Base-by-base conservation (phyloP, 2,888 invertebrate species). In the Amiota minor region DNA sequence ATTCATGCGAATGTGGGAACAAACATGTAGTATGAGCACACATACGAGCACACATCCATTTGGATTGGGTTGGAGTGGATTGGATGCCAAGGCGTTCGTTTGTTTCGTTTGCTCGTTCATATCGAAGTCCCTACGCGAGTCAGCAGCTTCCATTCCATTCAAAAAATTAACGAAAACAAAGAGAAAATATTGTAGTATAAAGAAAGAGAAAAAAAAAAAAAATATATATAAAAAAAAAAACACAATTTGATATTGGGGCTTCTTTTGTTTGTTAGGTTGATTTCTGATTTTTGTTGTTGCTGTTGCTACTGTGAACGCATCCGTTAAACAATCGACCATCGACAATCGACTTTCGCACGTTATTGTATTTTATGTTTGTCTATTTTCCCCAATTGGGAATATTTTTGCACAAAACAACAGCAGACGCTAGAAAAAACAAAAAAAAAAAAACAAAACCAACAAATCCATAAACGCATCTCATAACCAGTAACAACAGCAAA, bases 381-480 rank as follows among this genome's bases (percentile, higher is more conserved):
- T 56, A 53, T 74, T 77, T 47, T 76, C 73, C 68, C 49, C 74
- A 77, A 77, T 77, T 70, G 64, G 68, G 75, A 75, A 71, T 14
- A 53, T 53, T 14, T 46, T 35, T n/a, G 79, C 72, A 76, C 76
- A 20, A 20, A 16, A 20, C 59, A 59, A 11, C 35, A 18, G 10
- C 16, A 59, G 18, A 20, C n/a, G 20, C 9, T 59, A 9, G 59
- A 59, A 45, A 35, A 62, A 62, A 18, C 45, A 12, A 12, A 9
- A 59, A 20, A 59, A 59, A 59, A 59, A 59, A 18, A 18, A 20
- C 9, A 18, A 59, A 59, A 59, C 20, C 78, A 78, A 83, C 80
- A 74, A 76, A 62, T 80, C 83, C 80, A 82, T 80, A 85, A 84
- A 83, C 83, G 84, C 83, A 84, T 77, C 82, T 80, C 65, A 64